phyloP scores from a whole-genome alignment of 2,888 invertebrate genomes.

The Rosalia funebris region DNA sequence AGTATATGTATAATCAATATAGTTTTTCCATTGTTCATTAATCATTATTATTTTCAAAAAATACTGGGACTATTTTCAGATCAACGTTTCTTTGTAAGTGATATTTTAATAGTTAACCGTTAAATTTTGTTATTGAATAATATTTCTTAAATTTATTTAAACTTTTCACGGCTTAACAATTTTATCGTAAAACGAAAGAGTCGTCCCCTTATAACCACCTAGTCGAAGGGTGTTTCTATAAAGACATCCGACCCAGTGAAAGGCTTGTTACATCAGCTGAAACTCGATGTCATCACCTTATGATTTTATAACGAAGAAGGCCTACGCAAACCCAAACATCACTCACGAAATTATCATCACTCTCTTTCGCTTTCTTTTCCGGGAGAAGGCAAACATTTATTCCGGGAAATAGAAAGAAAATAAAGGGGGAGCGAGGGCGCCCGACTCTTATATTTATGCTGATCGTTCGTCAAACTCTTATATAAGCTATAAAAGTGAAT shows the following conservation, averaged over 20 bases:
- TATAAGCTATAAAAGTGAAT: slow-evolving; percentile 34
- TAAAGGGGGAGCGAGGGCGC: slow-evolving; percentile 54
- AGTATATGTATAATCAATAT: too few relatives aligned
- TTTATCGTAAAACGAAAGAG: too few relatives aligned
- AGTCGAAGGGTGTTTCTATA: too few relatives aligned
- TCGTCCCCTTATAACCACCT: too few relatives aligned
- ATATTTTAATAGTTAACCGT: too few relatives aligned
- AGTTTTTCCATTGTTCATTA: too few relatives aligned
- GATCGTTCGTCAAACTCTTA: slow-evolving; percentile 50
- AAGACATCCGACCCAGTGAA: background rate
- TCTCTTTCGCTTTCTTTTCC: slow-evolving; percentile 45
- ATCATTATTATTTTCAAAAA: too few relatives aligned
- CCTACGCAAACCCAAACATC: slow-evolving; percentile 51
- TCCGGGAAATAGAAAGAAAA: slow-evolving; percentile 61
- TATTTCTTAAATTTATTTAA: too few relatives aligned
- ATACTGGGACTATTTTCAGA: too few relatives aligned
- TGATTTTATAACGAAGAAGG: slow-evolving; percentile 50
- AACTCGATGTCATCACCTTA: slow-evolving; percentile 47
- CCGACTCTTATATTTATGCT: slow-evolving; percentile 49
- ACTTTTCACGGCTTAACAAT: too few relatives aligned
- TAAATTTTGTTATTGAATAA: too few relatives aligned
- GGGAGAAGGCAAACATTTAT: slow-evolving; percentile 56
- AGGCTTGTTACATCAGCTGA: slow-evolving; percentile 13
- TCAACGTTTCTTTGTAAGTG: too few relatives aligned
- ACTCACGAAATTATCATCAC: slow-evolving; percentile 57